Percentiles rank a stretch among this genome's conserved stretches.
phyloP scores from a whole-genome alignment of 2,113 vertebrate genomes.

The Corydoras sp. region DNA sequence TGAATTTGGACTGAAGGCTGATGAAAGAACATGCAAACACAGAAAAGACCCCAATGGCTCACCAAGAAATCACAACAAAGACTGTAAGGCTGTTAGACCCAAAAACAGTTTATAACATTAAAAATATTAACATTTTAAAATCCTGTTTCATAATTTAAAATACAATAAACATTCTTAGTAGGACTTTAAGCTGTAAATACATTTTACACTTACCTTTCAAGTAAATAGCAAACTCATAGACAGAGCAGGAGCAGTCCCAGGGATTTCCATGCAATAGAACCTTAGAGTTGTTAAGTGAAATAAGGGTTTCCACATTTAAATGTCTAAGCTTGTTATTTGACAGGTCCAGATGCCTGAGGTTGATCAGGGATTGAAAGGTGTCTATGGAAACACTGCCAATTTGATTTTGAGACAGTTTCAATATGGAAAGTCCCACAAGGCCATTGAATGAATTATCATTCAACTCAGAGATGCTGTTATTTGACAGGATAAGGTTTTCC shows the following conservation, averaged over 20 bases:
- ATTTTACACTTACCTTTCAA: slow-evolving; percentile 54
- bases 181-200: no score
- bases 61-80: no score
- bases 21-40: no score
- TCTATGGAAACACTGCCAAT: slow-evolving; percentile 43
- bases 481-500: slow-evolving; percentile 41
- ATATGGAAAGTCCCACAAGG: slow-evolving; percentile 43
- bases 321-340: slow-evolving; percentile 58
- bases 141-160: no score
- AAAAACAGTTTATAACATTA: no score
- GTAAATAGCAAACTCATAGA: slow-evolving; percentile 49
- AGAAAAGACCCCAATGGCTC: no score
- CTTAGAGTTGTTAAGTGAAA: slow-evolving; percentile 37
- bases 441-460: slow-evolving; percentile 20
- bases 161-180: no score
- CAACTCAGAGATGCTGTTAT: slow-evolving; percentile 50
- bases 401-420: slow-evolving; percentile 53
- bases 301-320: slow-evolving; percentile 47
- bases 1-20: no score
- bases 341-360: slow-evolving; percentile 55
- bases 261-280: slow-evolving; percentile 57
- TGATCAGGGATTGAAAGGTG: slow-evolving; percentile 44
- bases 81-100: no score
- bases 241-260: slow-evolving; percentile 65
- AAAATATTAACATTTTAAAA: no score